Evolutionary conservation across 2,113 vertebrate genomes (phyloP).

Genomic region (Semnornis frantzii): DNA sequence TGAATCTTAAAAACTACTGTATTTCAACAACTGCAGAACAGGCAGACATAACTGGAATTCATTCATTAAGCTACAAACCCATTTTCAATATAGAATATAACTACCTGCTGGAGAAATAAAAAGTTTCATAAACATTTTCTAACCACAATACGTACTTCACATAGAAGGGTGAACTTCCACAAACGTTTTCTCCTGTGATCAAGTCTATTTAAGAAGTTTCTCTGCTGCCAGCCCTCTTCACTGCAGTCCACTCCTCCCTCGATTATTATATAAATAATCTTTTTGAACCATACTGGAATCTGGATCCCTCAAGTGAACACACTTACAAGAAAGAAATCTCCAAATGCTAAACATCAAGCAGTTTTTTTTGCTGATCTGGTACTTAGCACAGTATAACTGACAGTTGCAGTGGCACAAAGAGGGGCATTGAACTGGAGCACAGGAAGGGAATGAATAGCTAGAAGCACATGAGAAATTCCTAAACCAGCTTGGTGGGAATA

Average conservation of each 20-base stretch:
- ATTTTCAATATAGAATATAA: background rate
- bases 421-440: background rate
- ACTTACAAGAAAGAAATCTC: background rate
- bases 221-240: background rate
- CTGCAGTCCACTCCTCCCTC: background rate
- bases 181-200: background rate
- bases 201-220: background rate
- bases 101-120: background rate
- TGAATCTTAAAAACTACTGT: slow-evolving; percentile 25
- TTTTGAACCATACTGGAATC: background rate
- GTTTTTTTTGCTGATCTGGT: background rate
- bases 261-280: background rate
- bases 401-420: background rate
- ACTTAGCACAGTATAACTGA: background rate
- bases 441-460: background rate
- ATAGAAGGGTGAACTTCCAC: background rate
- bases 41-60: background rate
- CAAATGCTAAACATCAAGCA: background rate
- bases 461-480: background rate
- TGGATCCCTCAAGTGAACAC: background rate
- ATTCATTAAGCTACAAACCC: background rate
- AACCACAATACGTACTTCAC: background rate
- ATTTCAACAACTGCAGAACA: slow-evolving; percentile 30
- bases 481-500: background rate
- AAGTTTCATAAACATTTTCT: background rate